Evolutionary conservation across 2,888 invertebrate genomes (phyloP).

Genomic region (Balanococcus diminutus): DNA sequence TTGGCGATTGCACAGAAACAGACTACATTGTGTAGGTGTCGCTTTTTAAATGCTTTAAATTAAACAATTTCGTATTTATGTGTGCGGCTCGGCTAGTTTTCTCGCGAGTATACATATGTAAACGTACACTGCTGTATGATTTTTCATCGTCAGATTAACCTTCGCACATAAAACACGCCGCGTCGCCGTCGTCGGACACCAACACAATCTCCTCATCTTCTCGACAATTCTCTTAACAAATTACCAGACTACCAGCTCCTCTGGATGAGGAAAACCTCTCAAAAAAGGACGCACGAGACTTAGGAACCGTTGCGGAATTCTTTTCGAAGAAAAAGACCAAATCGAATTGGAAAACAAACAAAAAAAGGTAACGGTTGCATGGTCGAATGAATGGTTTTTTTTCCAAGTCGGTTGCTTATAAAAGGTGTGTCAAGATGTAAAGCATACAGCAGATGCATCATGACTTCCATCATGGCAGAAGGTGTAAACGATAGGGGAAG

Average conservation of each 20-base stretch:
- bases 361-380: conserved; percentile 9
- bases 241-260: background rate
- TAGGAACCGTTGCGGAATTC: background rate
- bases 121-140: background rate
- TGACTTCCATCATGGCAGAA: conserved; percentile 30
- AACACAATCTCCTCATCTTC: background rate
- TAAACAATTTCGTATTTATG: conserved; percentile 43
- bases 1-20: conserved; percentile 47
- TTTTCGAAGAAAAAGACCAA: background rate
- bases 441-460: conserved; percentile 15
- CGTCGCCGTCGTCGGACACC: background rate
- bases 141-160: conserved; percentile 29
- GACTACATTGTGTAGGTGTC: conserved; percentile 44
- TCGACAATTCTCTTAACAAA: background rate
- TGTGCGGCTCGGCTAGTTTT: background rate
- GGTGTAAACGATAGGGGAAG: conserved; percentile 39
- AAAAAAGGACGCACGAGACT: background rate
- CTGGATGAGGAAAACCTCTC: background rate
- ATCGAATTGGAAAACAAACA: conserved; percentile 2
- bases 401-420: background rate
- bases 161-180: background rate
- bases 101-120: background rate
- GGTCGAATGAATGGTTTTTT: background rate
- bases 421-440: conserved; percentile 39
- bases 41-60: conserved; percentile 41